Conservation (phyloP, 1,140 invertebrate species). For the Alviniconcha marisindica region DNA sequence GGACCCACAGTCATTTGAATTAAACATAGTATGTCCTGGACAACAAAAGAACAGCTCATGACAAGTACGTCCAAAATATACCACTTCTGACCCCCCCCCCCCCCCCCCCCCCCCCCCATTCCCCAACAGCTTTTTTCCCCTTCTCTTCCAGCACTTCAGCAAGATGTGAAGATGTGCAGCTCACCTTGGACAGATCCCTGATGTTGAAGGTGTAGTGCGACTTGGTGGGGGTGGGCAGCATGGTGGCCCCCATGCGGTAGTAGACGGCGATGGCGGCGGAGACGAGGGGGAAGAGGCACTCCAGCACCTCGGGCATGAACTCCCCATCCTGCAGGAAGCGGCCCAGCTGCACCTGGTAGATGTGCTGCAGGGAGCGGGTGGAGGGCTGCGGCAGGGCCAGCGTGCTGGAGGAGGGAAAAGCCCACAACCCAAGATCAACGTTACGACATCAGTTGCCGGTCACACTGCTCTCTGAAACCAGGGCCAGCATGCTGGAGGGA, state of each 20-base stretch:
- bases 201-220: slow-evolving; percentile 94
- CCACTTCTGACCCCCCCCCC: not conserved
- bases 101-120: not conserved
- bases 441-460: too few species aligned
- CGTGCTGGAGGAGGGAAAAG: slow-evolving; percentile 65
- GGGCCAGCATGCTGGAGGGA: too few species aligned
- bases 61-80: too few species aligned
- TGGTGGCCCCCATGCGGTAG: slow-evolving; percentile 70
- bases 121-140: too few species aligned
- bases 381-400: slow-evolving; percentile 74
- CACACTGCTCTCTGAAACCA: too few species aligned
- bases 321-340: slow-evolving; percentile 73
- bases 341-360: slow-evolving; percentile 76
- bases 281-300: slow-evolving; percentile 71
- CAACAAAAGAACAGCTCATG: too few species aligned
- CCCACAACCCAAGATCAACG: too few species aligned
- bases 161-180: too few species aligned
- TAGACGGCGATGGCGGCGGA: slow-evolving; percentile 73
- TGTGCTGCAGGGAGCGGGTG: slow-evolving; percentile 74
- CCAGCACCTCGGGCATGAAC: slow-evolving; percentile 74
- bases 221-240: slow-evolving; percentile 79
- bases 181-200: slow-evolving; percentile 87
- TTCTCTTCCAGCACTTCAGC: not conserved
- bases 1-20: too few species aligned
- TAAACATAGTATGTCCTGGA: too few species aligned